Evolutionary conservation across 2,113 vertebrate species (phyloP).

Genomic region (Toxostoma redivivum): DNA sequence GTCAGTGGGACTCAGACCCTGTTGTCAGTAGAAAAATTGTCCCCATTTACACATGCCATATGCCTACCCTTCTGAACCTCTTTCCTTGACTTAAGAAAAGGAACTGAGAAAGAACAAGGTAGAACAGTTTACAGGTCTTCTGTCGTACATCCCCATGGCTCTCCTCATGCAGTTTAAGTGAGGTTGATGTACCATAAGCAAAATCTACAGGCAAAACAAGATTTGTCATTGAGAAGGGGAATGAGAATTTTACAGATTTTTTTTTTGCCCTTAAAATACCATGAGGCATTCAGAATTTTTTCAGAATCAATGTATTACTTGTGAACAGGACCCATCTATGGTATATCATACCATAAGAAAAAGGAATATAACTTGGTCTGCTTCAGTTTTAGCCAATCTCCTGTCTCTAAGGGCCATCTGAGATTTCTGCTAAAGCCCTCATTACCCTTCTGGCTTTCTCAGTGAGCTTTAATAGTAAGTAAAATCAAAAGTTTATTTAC

Average conservation of each 20-base stretch:
- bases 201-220: neutral
- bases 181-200: neutral
- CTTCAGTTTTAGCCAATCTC: neutral
- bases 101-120: neutral
- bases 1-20: neutral
- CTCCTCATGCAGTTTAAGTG: neutral
- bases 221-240: neutral
- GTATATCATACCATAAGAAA: neutral
- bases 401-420: neutral
- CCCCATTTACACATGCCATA: neutral
- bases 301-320: neutral
- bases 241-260: neutral
- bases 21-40: neutral
- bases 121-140: neutral
- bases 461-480: neutral
- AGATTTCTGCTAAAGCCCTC: neutral
- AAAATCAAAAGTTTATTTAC: neutral
- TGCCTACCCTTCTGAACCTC: neutral
- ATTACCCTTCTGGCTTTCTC: neutral
- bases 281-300: neutral
- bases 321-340: fast-evolving
- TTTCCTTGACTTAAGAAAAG: neutral
- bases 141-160: neutral
- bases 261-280: neutral
- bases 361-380: neutral